phyloP scores from a whole-genome alignment of 2,113 vertebrate genomes.

The Emberiza fucata region DNA sequence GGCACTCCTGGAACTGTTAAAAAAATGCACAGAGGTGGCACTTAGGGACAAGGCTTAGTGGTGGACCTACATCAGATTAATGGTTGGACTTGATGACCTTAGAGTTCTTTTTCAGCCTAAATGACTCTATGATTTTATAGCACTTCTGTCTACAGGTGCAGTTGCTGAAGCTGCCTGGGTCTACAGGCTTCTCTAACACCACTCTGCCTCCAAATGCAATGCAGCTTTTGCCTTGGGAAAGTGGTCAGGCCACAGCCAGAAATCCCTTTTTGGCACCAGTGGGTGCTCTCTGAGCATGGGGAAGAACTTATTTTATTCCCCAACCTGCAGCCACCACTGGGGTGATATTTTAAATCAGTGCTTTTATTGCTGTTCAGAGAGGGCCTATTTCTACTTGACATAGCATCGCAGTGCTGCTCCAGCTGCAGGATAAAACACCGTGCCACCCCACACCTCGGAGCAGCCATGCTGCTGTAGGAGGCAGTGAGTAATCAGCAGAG shows the following conservation, averaged over 20 bases:
- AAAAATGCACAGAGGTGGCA: not conserved
- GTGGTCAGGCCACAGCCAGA: not conserved
- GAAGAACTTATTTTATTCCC: conserved; percentile 14
- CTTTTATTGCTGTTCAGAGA: conserved; percentile 22
- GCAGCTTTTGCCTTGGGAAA: not conserved
- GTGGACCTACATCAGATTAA: not conserved
- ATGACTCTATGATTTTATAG: not conserved
- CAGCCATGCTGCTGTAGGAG: not conserved
- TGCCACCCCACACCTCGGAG: not conserved
- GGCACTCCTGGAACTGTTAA: not conserved
- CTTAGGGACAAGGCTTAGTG: not conserved
- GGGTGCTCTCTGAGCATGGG: not conserved
- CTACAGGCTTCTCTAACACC: not conserved
- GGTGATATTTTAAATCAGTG: conserved; percentile 13
- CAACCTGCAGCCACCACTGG: not conserved
- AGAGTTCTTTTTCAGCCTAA: not conserved
- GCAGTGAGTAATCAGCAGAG: conserved; percentile 48
- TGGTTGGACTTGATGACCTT: not conserved
- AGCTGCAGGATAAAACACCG: conserved; percentile 4
- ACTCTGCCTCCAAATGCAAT: not conserved
- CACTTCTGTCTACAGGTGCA: not conserved
- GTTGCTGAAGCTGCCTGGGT: not conserved
- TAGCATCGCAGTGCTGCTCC: not conserved
- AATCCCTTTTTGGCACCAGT: not conserved
- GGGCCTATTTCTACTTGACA: conserved; percentile 28